These are phyloP conservation scores for Pachyseris speciosa DNA, from an alignment of 64 coral and sea anemone genomes.

Conservation along the genomic window DNA sequence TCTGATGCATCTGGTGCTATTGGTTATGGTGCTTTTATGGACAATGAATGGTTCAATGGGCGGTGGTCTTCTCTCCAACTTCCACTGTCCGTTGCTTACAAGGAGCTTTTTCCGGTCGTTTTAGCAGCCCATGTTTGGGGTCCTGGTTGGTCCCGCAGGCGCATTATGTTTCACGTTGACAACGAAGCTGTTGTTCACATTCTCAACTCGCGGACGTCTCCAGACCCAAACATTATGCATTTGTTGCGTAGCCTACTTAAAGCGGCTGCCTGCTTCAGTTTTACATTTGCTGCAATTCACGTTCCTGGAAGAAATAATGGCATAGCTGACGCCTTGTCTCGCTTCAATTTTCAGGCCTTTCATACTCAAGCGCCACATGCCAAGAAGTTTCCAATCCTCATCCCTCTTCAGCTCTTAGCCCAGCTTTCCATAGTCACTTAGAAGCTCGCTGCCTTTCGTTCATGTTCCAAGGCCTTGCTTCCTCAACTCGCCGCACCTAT, in stretches of 20 bases:
- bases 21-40: constrained; percentile 32
- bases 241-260: not conserved
- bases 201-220: not conserved
- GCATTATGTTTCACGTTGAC: constrained; percentile 27
- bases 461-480: not conserved
- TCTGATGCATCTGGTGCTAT: not conserved
- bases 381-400: not conserved
- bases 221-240: not conserved
- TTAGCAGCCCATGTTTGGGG: constrained; percentile 35
- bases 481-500: not conserved
- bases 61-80: not conserved
- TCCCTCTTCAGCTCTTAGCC: not conserved
- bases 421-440: not conserved
- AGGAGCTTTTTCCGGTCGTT: constrained; percentile 24
- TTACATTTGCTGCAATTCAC: not conserved
- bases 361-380: not conserved
- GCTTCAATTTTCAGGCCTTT: not conserved
- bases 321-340: constrained; percentile 37
- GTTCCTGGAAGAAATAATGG: not conserved
- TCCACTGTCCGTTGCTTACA: constrained; percentile 10
- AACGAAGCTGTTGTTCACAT: constrained; percentile 5
- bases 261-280: not conserved
- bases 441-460: not conserved
- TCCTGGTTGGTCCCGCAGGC: not conserved
- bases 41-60: constrained; percentile 7